Base-by-base conservation (phyloP, 2,797 vertebrate genomes). In the Malurus leucopterus region DNA sequence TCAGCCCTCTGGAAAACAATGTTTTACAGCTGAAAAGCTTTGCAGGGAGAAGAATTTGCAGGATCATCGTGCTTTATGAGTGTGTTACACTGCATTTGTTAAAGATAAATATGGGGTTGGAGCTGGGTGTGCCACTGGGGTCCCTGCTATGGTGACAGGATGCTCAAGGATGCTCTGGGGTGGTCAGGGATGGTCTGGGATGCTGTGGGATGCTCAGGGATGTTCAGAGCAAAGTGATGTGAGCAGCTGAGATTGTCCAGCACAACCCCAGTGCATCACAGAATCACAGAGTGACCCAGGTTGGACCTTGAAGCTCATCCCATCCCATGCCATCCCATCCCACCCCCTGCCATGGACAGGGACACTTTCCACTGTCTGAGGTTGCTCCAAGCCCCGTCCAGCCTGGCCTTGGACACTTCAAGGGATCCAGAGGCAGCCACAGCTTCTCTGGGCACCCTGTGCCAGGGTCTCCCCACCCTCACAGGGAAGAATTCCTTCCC, bases 201-300 rank as follows among this genome's bases (percentile, higher is more conserved):
- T 8, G 20, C 30, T 53, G 27, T 47, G 27, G 15, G 14, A 5
- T 1, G 29, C 69, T 38, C 79, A 50, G 65, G 22, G 21, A 34
- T 2, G 50, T 40, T 24, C 38, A 59, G 41, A 4, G n/a, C 55
- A 20, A 36, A 72, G 55, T 5, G 36, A 34, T 54, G 15, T 22
- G 53, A 50, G 30, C 72, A 40, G 84, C 70, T 82, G 3, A 63
- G 78, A 49, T 32, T 16, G 36, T 10, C 49, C 81, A 65, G 71
- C 64, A 76, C 64, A 79, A 71, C 43, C 2, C n/a, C 74, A 50
- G 30, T 0, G 0, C 9, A 12, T n/a, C 46, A 51, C 15, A 69
- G 36, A 58, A 51, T 15, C 77, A n/a, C 38, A 76, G 15, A 84
- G 27, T 23, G 18, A 15, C 43, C 57, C 40, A 32, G 22, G 15